These are phyloP conservation scores for Sanderia malayensis DNA, from an alignment of 30 jellyfish, hydroid and myxozoan genomes.

Conservation along the genomic window DNA sequence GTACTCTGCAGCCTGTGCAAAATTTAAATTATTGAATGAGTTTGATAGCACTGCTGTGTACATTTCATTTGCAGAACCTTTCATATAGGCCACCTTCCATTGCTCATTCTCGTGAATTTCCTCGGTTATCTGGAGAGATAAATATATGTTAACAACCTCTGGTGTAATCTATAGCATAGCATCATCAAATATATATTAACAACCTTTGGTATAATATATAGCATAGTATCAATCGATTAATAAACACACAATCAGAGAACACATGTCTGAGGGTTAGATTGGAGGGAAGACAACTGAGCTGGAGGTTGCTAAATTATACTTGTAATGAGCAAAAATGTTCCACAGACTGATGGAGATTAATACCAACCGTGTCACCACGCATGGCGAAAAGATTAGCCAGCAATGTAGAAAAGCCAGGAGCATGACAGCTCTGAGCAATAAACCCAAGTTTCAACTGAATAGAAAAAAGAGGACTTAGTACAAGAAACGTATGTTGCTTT, in stretches of 20 bases:
- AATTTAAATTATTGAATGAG: conserved; percentile 80
- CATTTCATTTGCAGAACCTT: conserved; percentile 99
- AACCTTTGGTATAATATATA: no score
- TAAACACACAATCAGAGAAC: no score
- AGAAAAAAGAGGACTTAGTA: no score
- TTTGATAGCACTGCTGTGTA: conserved; percentile 81
- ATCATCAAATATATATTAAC: no score
- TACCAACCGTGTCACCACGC: conserved; percentile 93
- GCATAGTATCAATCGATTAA: no score
- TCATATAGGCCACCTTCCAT: conserved; percentile 99
- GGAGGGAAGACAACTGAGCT: no score
- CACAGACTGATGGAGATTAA: background rate
- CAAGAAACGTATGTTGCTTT: no score
- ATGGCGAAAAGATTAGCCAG: conserved; percentile 92
- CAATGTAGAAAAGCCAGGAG: conserved; percentile 94
- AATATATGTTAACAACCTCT: no score
- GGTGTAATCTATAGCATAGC: no score
- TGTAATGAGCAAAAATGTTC: no score
- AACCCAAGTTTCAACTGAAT: conserved; percentile 90
- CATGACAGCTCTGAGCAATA: conserved; percentile 95
- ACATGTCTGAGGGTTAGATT: no score
- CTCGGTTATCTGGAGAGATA: conserved; percentile 87
- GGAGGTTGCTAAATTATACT: no score
- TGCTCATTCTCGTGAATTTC: conserved; percentile 89
- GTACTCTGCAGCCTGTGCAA: conserved; percentile 98